Evolutionary conservation across 2,888 invertebrate species (phyloP).

Genomic region (Loripinus fragilis): DNA sequence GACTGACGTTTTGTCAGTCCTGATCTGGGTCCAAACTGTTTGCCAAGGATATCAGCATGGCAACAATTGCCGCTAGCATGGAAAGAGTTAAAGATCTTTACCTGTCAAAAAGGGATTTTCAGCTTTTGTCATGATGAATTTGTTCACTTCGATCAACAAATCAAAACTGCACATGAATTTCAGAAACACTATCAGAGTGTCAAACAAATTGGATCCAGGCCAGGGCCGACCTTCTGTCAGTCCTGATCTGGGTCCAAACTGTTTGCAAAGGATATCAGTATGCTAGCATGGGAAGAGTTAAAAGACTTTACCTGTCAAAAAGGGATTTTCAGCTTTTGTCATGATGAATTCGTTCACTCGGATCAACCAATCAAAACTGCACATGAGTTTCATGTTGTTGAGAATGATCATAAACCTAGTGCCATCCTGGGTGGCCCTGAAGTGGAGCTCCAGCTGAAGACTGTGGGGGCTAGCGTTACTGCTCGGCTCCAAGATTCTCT

Average conservation of each 20-base stretch:
- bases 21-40: too few relatives aligned
- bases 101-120: conserved; percentile 79
- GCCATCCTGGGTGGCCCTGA: conserved; percentile 86
- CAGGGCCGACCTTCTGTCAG: too few relatives aligned
- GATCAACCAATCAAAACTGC: conserved; percentile 97
- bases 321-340: conserved; percentile 83
- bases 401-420: conserved; percentile 93
- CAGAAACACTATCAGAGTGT: too few relatives aligned
- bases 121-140: conserved; percentile 88
- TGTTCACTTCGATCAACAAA: conserved; percentile 94
- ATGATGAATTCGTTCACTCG: conserved; percentile 91
- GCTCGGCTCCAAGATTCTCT: conserved; percentile 90
- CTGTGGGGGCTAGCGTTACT: conserved; percentile 55
- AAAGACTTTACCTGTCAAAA: conserved; percentile 68
- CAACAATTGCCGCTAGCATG: too few relatives aligned
- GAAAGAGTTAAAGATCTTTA: too few relatives aligned
- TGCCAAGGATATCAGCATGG: too few relatives aligned
- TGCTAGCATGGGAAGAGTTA: too few relatives aligned
- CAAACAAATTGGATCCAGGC: too few relatives aligned
- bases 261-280: too few relatives aligned
- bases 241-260: too few relatives aligned
- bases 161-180: conserved; percentile 96
- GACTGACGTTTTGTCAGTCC: too few relatives aligned
- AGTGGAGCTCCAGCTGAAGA: conserved; percentile 85
- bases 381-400: conserved; percentile 97